Evolutionary conservation across 2,113 vertebrate species (phyloP).

Genomic region (Vulpes ferrilata): DNA sequence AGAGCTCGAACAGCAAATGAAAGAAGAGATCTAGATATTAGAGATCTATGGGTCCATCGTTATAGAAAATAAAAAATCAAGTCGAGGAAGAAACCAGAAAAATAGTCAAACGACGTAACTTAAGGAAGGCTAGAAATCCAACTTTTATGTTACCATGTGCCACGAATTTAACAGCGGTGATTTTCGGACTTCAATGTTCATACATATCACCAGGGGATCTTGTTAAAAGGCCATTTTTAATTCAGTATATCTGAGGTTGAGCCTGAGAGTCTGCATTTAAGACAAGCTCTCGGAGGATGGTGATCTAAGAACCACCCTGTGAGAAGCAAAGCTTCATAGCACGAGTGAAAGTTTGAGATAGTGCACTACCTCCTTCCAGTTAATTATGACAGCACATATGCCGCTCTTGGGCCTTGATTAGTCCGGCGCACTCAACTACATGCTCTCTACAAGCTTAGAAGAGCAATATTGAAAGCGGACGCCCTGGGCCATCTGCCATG

Average conservation of each 20-base stretch:
- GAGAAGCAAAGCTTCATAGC: not conserved
- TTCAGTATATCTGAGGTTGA: not conserved
- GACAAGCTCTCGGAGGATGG: not conserved
- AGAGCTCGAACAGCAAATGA: not conserved
- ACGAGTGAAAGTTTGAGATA: not conserved
- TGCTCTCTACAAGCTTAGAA: conserved; percentile 9
- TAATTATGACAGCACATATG: conserved; percentile 48
- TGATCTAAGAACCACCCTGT: not conserved
- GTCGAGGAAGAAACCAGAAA: not conserved
- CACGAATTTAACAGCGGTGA: not conserved
- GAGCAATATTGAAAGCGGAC: conserved; percentile 38
- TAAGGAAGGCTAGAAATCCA: not conserved
- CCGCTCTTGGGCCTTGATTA: conserved; percentile 16
- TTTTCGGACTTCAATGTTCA: not conserved
- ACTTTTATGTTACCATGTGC: not conserved
- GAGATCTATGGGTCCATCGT: not conserved
- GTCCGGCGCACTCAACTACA: not conserved
- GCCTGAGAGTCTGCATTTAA: not conserved
- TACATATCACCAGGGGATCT: not conserved
- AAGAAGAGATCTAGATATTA: not conserved
- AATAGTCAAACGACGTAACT: not conserved
- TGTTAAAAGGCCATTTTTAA: not conserved
- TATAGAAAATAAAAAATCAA: not conserved
- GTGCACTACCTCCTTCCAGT: not conserved
- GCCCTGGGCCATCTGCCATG: conserved; percentile 20